These are phyloP conservation scores for Pseudoatta argentina DNA, from an alignment of 1,140 invertebrate genomes.

Conservation along the genomic window DNA sequence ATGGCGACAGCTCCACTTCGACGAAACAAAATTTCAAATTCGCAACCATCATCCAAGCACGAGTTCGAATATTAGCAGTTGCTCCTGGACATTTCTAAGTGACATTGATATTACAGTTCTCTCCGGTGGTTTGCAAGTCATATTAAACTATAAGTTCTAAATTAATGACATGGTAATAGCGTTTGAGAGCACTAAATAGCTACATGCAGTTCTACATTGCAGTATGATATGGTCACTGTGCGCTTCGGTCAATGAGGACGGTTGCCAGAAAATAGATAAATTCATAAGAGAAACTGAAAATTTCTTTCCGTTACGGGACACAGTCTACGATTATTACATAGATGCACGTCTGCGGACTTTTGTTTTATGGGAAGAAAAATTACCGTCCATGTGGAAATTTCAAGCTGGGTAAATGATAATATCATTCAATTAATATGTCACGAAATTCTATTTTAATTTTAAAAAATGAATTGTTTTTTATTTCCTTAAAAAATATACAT, in stretches of 20 bases:
- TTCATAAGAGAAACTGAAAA: conserved; percentile 94
- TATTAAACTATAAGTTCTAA: conserved; percentile 56
- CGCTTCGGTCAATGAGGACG: conserved; percentile 92
- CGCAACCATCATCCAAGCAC: conserved; percentile 4
- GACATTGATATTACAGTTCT: conserved; percentile 37
- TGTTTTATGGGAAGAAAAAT: conserved; percentile 92
- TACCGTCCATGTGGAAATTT: conserved; percentile 90
- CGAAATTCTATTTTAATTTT: neutral
- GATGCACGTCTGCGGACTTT: conserved; percentile 90
- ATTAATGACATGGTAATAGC: conserved; percentile 47
- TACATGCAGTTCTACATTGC: conserved; percentile 21
- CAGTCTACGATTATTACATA: conserved; percentile 95
- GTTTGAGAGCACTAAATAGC: conserved; percentile 35
- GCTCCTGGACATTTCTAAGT: conserved; percentile 21
- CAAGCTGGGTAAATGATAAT: conserved; percentile 87
- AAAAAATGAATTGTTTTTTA: neutral
- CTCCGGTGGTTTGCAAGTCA: conserved; percentile 41
- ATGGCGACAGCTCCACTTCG: neutral
- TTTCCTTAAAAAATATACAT: too few relatives aligned
- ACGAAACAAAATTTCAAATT: conserved; percentile 7
- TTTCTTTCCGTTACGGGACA: conserved; percentile 93
- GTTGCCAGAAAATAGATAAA: conserved; percentile 92
- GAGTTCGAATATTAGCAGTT: conserved; percentile 30
- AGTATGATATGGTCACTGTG: conserved; percentile 94
- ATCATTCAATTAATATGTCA: neutral